Evolutionary conservation across 1,140 invertebrate species (phyloP).

Genomic region (Diuraphis noxia): DNA sequence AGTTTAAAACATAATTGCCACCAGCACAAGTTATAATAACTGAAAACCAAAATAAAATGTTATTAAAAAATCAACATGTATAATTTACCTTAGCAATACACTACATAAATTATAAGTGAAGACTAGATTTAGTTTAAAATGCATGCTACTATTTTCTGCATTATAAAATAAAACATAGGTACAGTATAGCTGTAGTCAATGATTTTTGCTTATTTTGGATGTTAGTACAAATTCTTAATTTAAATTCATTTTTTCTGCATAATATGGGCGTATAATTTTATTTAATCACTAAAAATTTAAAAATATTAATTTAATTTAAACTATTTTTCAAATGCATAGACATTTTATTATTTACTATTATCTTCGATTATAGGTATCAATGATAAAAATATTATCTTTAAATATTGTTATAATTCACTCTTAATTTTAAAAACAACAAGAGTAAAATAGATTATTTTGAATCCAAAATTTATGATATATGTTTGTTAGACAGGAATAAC

Average conservation of each 20-base stretch:
- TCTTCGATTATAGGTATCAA: no score
- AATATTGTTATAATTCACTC: background rate
- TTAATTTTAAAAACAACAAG: no score
- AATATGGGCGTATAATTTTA: background rate
- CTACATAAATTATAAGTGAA: background rate
- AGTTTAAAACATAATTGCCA: background rate
- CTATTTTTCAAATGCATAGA: background rate
- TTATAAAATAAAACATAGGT: no score
- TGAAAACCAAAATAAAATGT: background rate
- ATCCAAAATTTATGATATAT: no score
- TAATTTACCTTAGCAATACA: background rate
- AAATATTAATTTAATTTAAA: background rate
- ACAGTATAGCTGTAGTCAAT: background rate
- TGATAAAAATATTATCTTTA: background rate
- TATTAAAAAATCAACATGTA: background rate
- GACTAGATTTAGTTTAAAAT: background rate
- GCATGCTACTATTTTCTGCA: background rate
- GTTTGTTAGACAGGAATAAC: no score
- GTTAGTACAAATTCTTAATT: background rate
- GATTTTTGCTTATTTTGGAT: background rate
- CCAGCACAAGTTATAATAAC: slow-evolving; percentile 35
- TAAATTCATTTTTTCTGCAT: background rate
- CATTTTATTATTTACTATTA: background rate
- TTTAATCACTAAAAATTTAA: background rate
- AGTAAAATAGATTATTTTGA: no score